These are phyloP conservation scores for Scaptomyza cyrtandrae DNA, from an alignment of 2,888 invertebrate genomes.

Conservation along the genomic window DNA sequence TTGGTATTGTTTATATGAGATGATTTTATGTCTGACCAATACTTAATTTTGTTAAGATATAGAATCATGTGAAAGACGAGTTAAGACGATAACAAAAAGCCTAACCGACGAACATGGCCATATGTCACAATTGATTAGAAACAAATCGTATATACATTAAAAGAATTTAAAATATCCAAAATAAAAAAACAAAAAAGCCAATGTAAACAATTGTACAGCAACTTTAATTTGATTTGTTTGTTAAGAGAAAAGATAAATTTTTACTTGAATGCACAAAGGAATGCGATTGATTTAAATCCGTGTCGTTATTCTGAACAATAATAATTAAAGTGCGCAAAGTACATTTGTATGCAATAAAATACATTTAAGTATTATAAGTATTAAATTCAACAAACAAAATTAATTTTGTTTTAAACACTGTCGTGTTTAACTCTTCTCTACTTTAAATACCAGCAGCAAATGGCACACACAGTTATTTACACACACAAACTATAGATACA, in stretches of 20 bases:
- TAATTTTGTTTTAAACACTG: background rate
- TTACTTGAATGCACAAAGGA: background rate
- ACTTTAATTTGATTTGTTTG: no score
- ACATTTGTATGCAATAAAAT: background rate
- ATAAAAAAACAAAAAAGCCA: constrained; percentile 57
- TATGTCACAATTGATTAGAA: no score
- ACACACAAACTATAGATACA: background rate
- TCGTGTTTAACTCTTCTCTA: constrained; percentile 8
- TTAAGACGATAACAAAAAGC: no score
- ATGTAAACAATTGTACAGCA: constrained; percentile 34
- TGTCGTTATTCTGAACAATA: no score
- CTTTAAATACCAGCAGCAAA: constrained; percentile 22
- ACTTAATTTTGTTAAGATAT: no score
- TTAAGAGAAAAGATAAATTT: no score
- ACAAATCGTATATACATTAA: no score
- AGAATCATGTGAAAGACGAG: no score
- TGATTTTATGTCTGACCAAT: no score
- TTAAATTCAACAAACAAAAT: background rate
- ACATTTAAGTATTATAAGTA: background rate
- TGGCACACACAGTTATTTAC: constrained; percentile 28
- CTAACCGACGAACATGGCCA: no score
- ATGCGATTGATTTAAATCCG: background rate
- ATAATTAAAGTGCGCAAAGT: background rate
- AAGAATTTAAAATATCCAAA: constrained; percentile 30
- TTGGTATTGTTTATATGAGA: no score